phyloP scores from a whole-genome alignment of 2,113 vertebrate genomes.

The Shinisaurus crocodilurus region DNA sequence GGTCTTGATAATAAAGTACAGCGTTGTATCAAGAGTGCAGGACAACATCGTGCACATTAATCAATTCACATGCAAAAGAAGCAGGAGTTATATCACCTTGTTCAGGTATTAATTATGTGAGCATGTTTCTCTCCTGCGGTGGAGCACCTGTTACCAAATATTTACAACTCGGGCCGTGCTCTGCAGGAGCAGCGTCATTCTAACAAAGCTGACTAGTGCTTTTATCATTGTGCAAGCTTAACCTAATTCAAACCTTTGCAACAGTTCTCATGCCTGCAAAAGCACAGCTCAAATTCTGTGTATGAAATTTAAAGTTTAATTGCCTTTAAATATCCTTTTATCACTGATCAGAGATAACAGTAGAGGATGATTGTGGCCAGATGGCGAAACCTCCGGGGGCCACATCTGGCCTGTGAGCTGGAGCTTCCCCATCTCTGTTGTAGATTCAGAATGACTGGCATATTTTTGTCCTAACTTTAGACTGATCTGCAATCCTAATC shows the following conservation, averaged over 20 bases:
- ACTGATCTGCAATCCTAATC: neutral
- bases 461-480: neutral
- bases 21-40: neutral
- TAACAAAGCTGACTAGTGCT: neutral
- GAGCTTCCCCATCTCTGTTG: neutral
- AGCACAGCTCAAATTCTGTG: too few relatives aligned
- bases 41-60: neutral
- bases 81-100: neutral
- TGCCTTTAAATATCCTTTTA: too few relatives aligned
- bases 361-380: too few relatives aligned
- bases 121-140: neutral
- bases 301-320: too few relatives aligned
- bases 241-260: neutral
- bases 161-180: slow-evolving; percentile 33
- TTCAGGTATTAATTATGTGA: slow-evolving; percentile 12
- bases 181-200: slow-evolving; percentile 6
- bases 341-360: too few relatives aligned
- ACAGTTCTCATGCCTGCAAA: too few relatives aligned
- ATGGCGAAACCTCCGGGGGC: too few relatives aligned
- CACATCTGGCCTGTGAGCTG: too few relatives aligned
- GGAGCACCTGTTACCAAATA: neutral
- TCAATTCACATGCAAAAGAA: slow-evolving; percentile 4
- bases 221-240: neutral
- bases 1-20: neutral
- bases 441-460: neutral